Evolutionary conservation across 2,797 vertebrate genomes (phyloP), one percentile per base, ranked within the genome.

Genomic region (Propithecus perrieri): DNA sequence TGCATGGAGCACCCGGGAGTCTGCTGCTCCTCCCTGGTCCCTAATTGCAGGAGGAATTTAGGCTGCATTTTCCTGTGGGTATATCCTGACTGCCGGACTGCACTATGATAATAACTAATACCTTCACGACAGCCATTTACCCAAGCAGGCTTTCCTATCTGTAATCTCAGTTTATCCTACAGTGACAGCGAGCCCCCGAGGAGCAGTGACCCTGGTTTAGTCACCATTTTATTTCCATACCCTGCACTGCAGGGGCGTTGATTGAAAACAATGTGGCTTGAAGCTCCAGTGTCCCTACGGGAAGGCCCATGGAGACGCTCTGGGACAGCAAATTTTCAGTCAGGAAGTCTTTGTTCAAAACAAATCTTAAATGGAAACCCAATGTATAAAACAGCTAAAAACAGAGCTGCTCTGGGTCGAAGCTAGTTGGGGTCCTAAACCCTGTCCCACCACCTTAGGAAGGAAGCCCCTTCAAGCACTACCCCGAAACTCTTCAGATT

Each of bases 61-160:
- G 76, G 67, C 55, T 78, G 86, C 41, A 7, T 93, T 93, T 95
- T 75, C 76, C 92, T 38, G 14, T 50, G 96, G 84, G 65, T 50
- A 24, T 71, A 35, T 46, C 75, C 65, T 41, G 71, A 91, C 79
- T 72, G 53, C 38, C 61, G 0, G 0, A 53, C 69, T 63, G 15
- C 89, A 48, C 65, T 50, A 63, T 87, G n/a, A 63, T 85, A 20
- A 90, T 79, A 18, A 65, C 30, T 57, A 85, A 87, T 38, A 84
- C 79, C 76, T 61, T 88, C 92, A 90, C 67, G 75, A 61, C 55
- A 61, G 53, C 69, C 7, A 9, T 85, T 83, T 43, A n/a, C 41
- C 46, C n/a, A 71, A 72, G 53, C 71, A 94, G 72, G 33, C 92
- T 86, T 94, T 96, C 65, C 33, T 71, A 22, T 12, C 57, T 79